Percentiles rank a stretch among this genome's conserved stretches.
Conservation (phyloP, 2,797 vertebrate genomes). For the Chiloscyllium punctatum region DNA sequence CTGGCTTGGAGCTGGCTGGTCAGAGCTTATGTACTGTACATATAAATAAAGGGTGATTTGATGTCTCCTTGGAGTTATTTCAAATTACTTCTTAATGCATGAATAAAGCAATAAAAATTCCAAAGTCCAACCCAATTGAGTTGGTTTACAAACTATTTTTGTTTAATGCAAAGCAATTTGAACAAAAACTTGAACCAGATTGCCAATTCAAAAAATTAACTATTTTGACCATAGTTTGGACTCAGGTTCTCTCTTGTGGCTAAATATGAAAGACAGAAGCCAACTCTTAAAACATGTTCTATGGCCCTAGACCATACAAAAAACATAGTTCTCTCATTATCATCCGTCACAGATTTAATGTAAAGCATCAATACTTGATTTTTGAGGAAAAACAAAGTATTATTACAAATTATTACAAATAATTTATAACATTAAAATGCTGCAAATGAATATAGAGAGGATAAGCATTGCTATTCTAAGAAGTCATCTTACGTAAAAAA, state of each 20-base stretch:
- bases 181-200: background rate
- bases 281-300: background rate
- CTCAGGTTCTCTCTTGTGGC: background rate
- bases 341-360: background rate
- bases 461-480: background rate
- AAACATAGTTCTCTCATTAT: background rate
- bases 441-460: background rate
- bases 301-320: background rate
- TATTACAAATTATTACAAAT: background rate
- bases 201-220: background rate
- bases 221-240: background rate
- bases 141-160: background rate
- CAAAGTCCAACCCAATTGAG: background rate
- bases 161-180: background rate
- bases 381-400: background rate
- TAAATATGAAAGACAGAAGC: background rate
- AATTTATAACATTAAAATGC: background rate
- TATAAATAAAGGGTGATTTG: too few relatives aligned
- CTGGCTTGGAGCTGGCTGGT: too few relatives aligned
- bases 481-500: background rate
- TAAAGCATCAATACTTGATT: background rate
- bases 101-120: background rate
- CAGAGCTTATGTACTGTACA: too few relatives aligned
- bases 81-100: background rate
- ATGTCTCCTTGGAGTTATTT: background rate